Evolutionary conservation across 2,113 vertebrate species (phyloP).

Genomic region (Calypte anna): DNA sequence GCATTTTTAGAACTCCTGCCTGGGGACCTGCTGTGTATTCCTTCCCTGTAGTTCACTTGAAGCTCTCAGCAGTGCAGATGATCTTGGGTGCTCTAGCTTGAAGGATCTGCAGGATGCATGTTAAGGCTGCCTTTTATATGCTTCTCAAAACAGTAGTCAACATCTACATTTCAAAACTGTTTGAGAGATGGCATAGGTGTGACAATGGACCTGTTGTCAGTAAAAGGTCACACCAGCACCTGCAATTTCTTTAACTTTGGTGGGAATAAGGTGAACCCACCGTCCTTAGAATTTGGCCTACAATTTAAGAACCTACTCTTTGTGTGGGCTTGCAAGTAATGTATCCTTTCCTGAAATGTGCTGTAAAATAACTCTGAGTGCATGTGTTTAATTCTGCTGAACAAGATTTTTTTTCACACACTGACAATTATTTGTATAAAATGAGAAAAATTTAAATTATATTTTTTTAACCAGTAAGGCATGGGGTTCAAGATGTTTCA

Average conservation of each 20-base stretch:
- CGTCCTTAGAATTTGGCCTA: neutral
- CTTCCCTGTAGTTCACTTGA: neutral
- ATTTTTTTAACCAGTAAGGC: neutral
- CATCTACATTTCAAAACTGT: neutral
- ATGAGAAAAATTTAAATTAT: neutral
- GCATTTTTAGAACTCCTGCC: neutral
- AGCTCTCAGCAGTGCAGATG: neutral
- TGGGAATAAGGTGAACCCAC: neutral
- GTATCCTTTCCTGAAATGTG: neutral
- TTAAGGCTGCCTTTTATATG: neutral
- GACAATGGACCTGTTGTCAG: neutral
- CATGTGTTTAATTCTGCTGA: neutral
- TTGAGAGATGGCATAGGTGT: neutral
- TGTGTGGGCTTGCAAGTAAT: neutral
- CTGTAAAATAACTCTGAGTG: neutral
- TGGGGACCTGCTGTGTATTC: neutral
- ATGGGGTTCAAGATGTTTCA: neutral
- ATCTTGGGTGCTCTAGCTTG: neutral
- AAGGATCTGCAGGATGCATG: neutral
- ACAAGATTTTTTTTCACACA: neutral
- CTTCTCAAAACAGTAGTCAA: neutral
- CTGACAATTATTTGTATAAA: neutral
- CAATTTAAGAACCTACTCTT: neutral
- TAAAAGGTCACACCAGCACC: neutral
- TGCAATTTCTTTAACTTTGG: fast-evolving